Evolutionary conservation across 2,888 invertebrate genomes (phyloP), one percentile per base, ranked within the genome.

Genomic region (Cryptocheilus praepositus): DNA sequence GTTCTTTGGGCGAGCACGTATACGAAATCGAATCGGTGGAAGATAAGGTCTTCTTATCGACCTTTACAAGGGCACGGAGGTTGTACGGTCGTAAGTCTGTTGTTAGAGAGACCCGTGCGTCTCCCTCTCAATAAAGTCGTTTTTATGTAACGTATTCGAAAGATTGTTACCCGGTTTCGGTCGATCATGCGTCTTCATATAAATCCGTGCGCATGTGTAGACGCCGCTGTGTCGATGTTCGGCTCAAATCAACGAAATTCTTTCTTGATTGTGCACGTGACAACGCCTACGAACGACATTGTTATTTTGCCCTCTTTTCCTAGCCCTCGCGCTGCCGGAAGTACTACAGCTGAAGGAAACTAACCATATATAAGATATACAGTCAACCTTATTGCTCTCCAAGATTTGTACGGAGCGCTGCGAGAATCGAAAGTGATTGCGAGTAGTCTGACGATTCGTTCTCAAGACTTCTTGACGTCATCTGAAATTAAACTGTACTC

Each of bases 21-120:
- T 58, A 64, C 54, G 49, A 64, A 67, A 67, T 64, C 60, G 64
- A 51, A 64, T 59, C 49, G 60, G 22, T 44, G 18, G 55, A 28
- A 55, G 63, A 67, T 60, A 63, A 63, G 28, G 51, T 21, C 57
- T 21, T 46, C 65, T 49, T 46, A 43, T 61, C 65, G 36, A 46
- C 18, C 43, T 53, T 44, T 18, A 13, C 16, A 49, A 49, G 49
- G 49, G 16, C n/a, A 2, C 16, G 49, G 44, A 13, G 19, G 46
- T 22, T 22, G 19, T 61, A 36, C 46, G 7, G 36, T 45, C 21
- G 46, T 49, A 44, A 25, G 55, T 49, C 55, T 36, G 43, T 46
- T 11, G n/a, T 11, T 21, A 16, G 16, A 45, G 7, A 15, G 15
- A 45, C 7, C 7, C 49, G 1, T 18, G 49, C 49, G 1, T 16